phyloP scores from a whole-genome alignment of 2,797 vertebrate species.

The Distichodus sexfasciatus region DNA sequence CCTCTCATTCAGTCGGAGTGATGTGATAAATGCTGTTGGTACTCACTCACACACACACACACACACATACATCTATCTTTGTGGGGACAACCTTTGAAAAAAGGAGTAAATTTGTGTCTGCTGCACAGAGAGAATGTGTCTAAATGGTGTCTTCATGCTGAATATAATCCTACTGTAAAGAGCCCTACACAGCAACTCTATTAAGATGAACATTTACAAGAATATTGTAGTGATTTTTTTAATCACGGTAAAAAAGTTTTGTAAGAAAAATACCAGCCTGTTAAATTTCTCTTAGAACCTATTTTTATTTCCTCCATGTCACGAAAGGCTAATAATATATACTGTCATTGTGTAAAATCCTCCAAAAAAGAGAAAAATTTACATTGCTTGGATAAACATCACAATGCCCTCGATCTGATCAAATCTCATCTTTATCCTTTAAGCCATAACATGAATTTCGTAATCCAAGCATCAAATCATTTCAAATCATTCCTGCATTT shows the following conservation, averaged over 20 bases:
- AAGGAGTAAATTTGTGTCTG: not conserved
- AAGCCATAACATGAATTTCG: not conserved
- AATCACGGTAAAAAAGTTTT: too few relatives aligned
- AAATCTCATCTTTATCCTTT: not conserved
- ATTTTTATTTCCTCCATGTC: too few relatives aligned
- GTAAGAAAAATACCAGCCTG: too few relatives aligned
- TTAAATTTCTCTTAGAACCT: too few relatives aligned
- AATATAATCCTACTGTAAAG: too few relatives aligned
- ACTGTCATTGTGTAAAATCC: too few relatives aligned
- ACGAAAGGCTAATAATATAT: too few relatives aligned
- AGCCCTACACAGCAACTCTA: too few relatives aligned
- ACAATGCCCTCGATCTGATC: not conserved
- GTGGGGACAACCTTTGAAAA: not conserved
- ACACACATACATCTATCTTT: not conserved
- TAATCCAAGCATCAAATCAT: not conserved
- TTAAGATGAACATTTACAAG: too few relatives aligned
- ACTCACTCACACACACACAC: not conserved
- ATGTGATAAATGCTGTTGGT: constrained; percentile 11
- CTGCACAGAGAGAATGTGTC: not conserved
- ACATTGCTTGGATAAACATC: too few relatives aligned
- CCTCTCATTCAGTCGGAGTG: too few relatives aligned
- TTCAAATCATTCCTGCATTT: not conserved
- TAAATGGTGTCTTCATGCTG: not conserved
- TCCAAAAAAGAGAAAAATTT: not conserved
- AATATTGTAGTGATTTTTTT: too few relatives aligned